These are phyloP conservation scores for Bombus breviceps DNA, from an alignment of 1,140 invertebrate genomes.

Conservation along the genomic window DNA sequence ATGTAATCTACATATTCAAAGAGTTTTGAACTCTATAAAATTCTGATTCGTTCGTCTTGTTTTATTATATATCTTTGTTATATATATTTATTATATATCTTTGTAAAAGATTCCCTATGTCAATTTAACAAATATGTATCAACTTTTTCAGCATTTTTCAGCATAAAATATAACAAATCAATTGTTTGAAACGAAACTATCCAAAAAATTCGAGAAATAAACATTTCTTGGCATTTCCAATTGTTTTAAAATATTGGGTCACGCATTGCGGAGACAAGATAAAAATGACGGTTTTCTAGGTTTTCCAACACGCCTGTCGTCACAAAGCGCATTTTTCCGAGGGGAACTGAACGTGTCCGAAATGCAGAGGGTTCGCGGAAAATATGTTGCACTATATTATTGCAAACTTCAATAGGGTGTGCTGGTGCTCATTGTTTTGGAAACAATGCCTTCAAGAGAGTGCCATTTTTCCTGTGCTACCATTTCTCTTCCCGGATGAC, in stretches of 20 bases:
- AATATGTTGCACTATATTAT: constrained; percentile 13
- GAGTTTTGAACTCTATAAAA: too few relatives aligned
- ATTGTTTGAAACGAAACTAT: neutral
- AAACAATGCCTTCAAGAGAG: neutral
- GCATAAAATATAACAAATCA: too few relatives aligned
- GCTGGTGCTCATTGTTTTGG: neutral
- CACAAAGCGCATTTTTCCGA: neutral
- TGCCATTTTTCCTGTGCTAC: neutral
- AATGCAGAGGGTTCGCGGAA: neutral
- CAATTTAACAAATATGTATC: too few relatives aligned
- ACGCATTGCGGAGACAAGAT: neutral
- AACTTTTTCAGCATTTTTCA: too few relatives aligned
- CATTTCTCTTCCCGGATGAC: neutral
- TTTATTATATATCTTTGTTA: too few relatives aligned
- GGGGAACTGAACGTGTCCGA: neutral
- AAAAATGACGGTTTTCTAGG: neutral
- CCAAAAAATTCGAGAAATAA: neutral
- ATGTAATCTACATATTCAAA: too few relatives aligned
- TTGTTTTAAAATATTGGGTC: neutral
- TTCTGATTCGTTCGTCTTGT: too few relatives aligned
- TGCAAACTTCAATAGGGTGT: neutral
- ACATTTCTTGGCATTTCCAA: neutral
- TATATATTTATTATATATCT: too few relatives aligned
- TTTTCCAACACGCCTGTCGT: neutral
- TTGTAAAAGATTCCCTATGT: too few relatives aligned